Evolutionary conservation across 2,888 invertebrate genomes (phyloP), one percentile per base, ranked within the genome.

Genomic region (Orthonychiurus folsomi): DNA sequence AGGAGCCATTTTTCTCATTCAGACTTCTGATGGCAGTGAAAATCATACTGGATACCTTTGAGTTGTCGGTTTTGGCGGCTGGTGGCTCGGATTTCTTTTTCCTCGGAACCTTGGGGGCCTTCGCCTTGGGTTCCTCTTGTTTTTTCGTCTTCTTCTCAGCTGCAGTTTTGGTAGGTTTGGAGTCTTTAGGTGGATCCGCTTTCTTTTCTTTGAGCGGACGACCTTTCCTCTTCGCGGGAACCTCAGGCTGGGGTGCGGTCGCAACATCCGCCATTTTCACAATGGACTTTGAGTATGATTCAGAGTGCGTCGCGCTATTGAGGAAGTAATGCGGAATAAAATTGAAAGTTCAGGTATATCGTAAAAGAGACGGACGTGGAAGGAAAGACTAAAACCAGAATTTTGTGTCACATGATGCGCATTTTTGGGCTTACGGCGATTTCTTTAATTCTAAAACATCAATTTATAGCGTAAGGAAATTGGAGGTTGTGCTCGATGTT

Each of bases 11-110:
- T 28, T 82, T 79, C 72, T 77, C 77, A 60, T 74, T 74, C 56
- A 76, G 63, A 3, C 62, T 66, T 18, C 63, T 63, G 67, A 77
- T 74, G 1, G 85, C 84, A 37, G 76, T 77, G 69, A 78, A 80
- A 1, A 85, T 84, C 84, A 85, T 83, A 37, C 78, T 77, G 1
- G 80, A n/a, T n/a, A n/a, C n/a, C n/a, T n/a, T n/a, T n/a, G n/a
- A n/a, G n/a, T n/a, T n/a, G n/a, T n/a, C n/a, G n/a, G n/a, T n/a
- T n/a, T n/a, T n/a, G n/a, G n/a, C n/a, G n/a, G n/a, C n/a, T n/a
- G n/a, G n/a, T n/a, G n/a, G n/a, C 56, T 69, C 69, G 15, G 65
- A 59, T 12, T 66, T 64, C 18, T 66, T 57, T 67, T 76, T 77
- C 3, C 73, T 71, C 15, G 73, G 69, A 2, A 66, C 68, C 0